phyloP scores from a whole-genome alignment of 2,113 vertebrate species.

The Eulemur rufifrons region DNA sequence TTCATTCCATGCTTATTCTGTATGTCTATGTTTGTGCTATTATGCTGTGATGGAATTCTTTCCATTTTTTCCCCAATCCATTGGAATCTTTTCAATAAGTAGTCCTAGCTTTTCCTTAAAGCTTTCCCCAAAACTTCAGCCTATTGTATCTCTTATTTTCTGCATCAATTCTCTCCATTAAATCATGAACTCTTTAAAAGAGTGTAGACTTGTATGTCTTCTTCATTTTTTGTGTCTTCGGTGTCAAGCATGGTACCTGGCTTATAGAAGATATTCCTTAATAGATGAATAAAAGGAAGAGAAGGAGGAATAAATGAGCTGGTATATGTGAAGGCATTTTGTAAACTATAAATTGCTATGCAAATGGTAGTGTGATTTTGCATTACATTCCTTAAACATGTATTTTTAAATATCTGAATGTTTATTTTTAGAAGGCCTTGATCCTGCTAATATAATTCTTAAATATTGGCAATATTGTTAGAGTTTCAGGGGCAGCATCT shows the following conservation, averaged over 20 bases:
- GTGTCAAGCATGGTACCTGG: background rate
- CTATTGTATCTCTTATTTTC: background rate
- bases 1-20: background rate
- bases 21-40: background rate
- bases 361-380: constrained; percentile 38
- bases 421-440: constrained; percentile 39
- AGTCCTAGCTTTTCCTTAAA: background rate
- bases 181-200: background rate
- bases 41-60: background rate
- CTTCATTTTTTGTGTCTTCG: background rate
- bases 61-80: background rate
- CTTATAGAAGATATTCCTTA: background rate
- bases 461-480: background rate
- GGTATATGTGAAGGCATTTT: constrained; percentile 60
- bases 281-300: background rate
- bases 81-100: background rate
- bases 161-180: background rate
- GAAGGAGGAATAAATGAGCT: constrained; percentile 21
- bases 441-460: constrained; percentile 29
- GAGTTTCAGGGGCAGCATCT: background rate
- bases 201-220: constrained; percentile 16
- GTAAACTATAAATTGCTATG: constrained; percentile 45
- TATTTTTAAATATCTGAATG: constrained; percentile 3
- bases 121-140: background rate
- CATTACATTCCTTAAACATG: background rate